Conservation (phyloP, 2,888 invertebrate genomes). For the Plagodis pulveraria region DNA sequence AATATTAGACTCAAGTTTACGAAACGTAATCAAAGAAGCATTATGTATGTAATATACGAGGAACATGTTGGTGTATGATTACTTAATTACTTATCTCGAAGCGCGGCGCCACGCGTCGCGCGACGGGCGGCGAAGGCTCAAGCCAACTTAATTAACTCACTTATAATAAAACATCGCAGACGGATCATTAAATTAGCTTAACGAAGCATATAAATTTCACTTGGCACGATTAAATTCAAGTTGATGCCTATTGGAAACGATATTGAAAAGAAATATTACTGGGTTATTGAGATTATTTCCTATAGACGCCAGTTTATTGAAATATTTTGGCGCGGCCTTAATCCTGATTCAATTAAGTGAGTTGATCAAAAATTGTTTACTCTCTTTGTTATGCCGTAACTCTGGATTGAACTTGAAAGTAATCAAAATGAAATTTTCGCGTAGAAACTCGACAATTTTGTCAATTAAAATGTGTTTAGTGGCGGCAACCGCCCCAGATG, state of each 20-base stretch:
- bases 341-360: slow-evolving; percentile 20
- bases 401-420: slow-evolving; percentile 26
- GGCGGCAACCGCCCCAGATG: slow-evolving; percentile 51
- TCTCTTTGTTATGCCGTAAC: slow-evolving; percentile 19
- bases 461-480: slow-evolving; percentile 56
- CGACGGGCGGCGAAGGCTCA: slow-evolving; percentile 36
- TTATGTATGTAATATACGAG: slow-evolving; percentile 31
- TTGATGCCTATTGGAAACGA: slow-evolving; percentile 15
- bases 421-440: slow-evolving; percentile 38
- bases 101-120: slow-evolving; percentile 18
- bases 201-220: slow-evolving; percentile 41
- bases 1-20: slow-evolving; percentile 10
- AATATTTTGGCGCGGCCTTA: slow-evolving; percentile 13
- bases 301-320: slow-evolving; percentile 13
- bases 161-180: slow-evolving; percentile 57
- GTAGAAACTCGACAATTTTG: slow-evolving; percentile 41
- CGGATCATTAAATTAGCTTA: slow-evolving; percentile 55
- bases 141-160: slow-evolving; percentile 64
- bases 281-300: slow-evolving; percentile 7
- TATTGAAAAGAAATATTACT: slow-evolving; percentile 23
- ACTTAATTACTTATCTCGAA: slow-evolving; percentile 48
- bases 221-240: slow-evolving; percentile 20
- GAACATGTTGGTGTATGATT: slow-evolving; percentile 36
- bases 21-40: slow-evolving; percentile 12
- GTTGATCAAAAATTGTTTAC: slow-evolving; percentile 24